A percentile compares a stretch with the other conserved stretches of the same genome.
Conservation (phyloP, 2,113 vertebrate species). For the Ictidomys tridecemlineatus region DNA sequence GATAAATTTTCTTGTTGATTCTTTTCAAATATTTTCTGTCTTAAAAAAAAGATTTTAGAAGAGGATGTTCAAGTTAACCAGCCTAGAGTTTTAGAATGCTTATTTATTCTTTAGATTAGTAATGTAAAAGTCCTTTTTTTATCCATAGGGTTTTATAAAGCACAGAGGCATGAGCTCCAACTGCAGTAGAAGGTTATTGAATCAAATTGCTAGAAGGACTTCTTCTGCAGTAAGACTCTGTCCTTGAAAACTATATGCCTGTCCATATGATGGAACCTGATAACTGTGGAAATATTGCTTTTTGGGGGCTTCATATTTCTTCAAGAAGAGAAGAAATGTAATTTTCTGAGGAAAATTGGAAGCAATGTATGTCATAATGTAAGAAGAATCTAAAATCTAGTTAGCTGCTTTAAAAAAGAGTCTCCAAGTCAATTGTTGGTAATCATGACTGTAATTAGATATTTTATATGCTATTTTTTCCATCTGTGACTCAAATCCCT, state of each 20-base stretch:
- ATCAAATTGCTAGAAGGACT: slow-evolving; percentile 14
- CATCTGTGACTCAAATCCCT: neutral
- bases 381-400: slow-evolving; percentile 12
- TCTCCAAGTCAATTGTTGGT: slow-evolving; percentile 22
- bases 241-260: neutral
- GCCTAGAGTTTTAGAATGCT: slow-evolving; percentile 2
- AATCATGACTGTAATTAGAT: slow-evolving; percentile 21
- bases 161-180: neutral
- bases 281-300: neutral
- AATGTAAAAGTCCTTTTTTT: neutral
- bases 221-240: neutral
- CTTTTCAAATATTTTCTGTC: neutral
- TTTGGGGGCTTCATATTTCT: neutral
- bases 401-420: neutral
- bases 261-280: neutral
- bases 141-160: neutral
- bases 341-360: slow-evolving; percentile 1
- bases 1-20: neutral
- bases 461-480: neutral
- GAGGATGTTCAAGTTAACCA: neutral
- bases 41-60: slow-evolving; percentile 16
- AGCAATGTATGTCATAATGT: neutral
- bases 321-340: slow-evolving; percentile 15
- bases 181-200: neutral
- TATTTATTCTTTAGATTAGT: slow-evolving; percentile 37